These are phyloP conservation scores for Synanthedon formicaeformis DNA, from an alignment of 2,888 invertebrate genomes.

Conservation along the genomic window DNA sequence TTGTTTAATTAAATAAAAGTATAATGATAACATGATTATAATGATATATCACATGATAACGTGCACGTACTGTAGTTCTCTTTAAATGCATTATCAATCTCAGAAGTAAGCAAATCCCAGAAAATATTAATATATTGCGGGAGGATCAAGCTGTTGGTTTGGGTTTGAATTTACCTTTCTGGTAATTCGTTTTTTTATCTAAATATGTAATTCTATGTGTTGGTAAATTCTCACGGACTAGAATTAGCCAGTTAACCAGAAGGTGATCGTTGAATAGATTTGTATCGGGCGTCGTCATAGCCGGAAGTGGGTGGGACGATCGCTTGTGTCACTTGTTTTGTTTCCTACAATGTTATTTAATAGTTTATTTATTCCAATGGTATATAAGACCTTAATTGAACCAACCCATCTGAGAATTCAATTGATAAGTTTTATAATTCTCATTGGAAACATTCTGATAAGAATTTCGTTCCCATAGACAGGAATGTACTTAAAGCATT, in stretches of 20 bases:
- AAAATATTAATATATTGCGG: no score
- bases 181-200: no score
- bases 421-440: background rate
- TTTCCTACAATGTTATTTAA: slow-evolving; percentile 16
- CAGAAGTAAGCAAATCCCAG: no score
- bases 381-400: background rate
- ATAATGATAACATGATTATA: no score
- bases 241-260: slow-evolving; percentile 41
- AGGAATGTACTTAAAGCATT: slow-evolving; percentile 11
- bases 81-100: no score
- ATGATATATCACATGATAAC: no score
- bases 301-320: slow-evolving; percentile 54
- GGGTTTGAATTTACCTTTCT: no score
- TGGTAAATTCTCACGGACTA: slow-evolving; percentile 39
- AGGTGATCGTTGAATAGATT: slow-evolving; percentile 54
- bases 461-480: slow-evolving; percentile 37
- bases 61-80: no score
- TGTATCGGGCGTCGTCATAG: slow-evolving; percentile 33
- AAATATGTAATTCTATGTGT: background rate
- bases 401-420: background rate
- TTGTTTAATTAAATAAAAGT: no score
- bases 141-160: no score
- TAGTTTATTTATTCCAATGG: background rate
- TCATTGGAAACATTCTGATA: slow-evolving; percentile 19
- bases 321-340: slow-evolving; percentile 44